A percentile compares a stretch with the other conserved stretches of the same genome.
phyloP scores from a whole-genome alignment of 2,797 vertebrate genomes.

The Allobates femoralis region DNA sequence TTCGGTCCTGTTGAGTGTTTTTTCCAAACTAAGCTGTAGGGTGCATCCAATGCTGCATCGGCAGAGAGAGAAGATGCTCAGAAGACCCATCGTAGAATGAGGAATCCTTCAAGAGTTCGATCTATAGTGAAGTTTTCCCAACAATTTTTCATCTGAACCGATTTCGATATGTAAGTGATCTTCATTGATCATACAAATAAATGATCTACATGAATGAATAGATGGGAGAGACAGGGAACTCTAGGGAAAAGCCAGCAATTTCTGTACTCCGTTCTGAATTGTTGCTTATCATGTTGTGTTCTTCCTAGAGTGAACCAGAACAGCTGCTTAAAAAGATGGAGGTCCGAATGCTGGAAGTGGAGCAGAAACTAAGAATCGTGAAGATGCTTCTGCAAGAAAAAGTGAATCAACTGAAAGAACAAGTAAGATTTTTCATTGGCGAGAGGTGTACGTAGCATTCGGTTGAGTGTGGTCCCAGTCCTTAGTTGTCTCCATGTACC shows the following conservation, averaged over 20 bases:
- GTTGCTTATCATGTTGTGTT: not conserved
- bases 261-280: not conserved
- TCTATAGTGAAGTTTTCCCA: not conserved
- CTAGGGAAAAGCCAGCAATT: not conserved
- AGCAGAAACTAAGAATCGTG: slow-evolving; percentile 88
- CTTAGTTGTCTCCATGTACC: no score
- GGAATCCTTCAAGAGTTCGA: not conserved
- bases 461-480: not conserved
- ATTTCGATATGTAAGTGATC: not conserved
- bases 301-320: slow-evolving; percentile 73
- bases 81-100: not conserved
- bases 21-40: not conserved
- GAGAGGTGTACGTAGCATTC: not conserved
- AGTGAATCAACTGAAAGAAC: slow-evolving; percentile 92
- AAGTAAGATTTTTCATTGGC: slow-evolving; percentile 76
- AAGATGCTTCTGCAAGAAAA: slow-evolving; percentile 94
- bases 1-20: not conserved
- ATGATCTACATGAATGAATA: not conserved
- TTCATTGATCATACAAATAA: not conserved
- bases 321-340: slow-evolving; percentile 86
- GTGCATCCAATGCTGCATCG: not conserved
- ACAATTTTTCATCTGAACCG: not conserved
- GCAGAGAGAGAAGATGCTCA: not conserved
- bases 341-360: slow-evolving; percentile 90
- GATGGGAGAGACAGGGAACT: not conserved